Base-by-base conservation (phyloP, 2,888 invertebrate species). In the Hoplodrina blanda region DNA sequence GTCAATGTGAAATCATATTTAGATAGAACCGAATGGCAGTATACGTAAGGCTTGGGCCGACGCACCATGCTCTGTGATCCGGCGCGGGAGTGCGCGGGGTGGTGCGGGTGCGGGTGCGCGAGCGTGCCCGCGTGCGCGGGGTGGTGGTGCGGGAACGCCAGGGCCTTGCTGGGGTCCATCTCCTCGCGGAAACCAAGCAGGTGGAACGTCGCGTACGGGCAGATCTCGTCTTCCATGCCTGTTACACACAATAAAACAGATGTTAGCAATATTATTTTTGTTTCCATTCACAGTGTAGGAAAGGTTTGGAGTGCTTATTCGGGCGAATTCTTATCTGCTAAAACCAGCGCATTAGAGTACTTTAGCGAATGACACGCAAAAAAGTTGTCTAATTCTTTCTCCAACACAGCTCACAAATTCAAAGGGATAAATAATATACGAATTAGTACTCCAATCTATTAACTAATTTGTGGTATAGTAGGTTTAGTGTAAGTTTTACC, bases 161-260 rank as follows among this genome's bases (percentile, higher is more conserved):
- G 92, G 62, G 98, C 98, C 96, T 98, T 98, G 92, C 97, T 97
- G 59, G 98, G 98, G 93, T 99, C 98, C 98, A 99, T 98, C 97
- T 99, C 98, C 92, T 99, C 98, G 87, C 99, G 98, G 98, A 99
- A 99, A 85, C 98, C 99, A 70, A 99, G 97, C 89, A 99, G 97
- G 93, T 99, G 99, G 98, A 99, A 99, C 54, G 99, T 99, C 11
- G 99, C 99, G 95, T 99, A 99, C 55, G 99, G 99, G 95, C 99
- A 99, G 92, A 99, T 99, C 94, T 99, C 99, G 91, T 99, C 99
- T 92, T 99, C 98, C 98, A 98, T 98, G 92, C 98, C 98, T 98
- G 69, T 61, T 19, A 96, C 15, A 78, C 33, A 65, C 8, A 69
- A 67, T 33, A 15, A 37, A 67, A 46, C 4, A 61, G 13, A 70